Evolutionary conservation across 1,140 invertebrate species (phyloP).

Genomic region (Lysiphlebus fabarum): DNA sequence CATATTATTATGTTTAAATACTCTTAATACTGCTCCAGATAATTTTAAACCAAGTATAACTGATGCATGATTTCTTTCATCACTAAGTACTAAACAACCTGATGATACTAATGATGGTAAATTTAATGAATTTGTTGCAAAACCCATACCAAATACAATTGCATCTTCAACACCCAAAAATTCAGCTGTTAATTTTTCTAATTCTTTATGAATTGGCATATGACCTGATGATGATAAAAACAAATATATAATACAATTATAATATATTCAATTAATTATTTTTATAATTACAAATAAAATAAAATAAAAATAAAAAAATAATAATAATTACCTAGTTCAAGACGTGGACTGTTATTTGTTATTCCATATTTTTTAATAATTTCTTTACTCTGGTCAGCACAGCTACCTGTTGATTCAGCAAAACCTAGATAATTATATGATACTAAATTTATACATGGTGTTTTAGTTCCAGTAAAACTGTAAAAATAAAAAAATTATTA

Average conservation of each 20-base stretch:
- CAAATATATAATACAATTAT: too few relatives aligned
- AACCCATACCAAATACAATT: conserved; percentile 97
- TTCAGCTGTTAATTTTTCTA: conserved; percentile 81
- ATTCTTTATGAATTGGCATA: conserved; percentile 70
- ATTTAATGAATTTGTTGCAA: conserved; percentile 95
- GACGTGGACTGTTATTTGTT: conserved; percentile 63
- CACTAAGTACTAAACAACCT: conserved; percentile 87
- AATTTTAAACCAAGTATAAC: conserved; percentile 89
- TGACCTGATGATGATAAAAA: too few relatives aligned
- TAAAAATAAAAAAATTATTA: conserved; percentile 6
- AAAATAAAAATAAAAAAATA: too few relatives aligned
- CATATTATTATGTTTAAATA: conserved; percentile 85
- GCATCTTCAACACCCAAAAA: conserved; percentile 93
- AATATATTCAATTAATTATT: too few relatives aligned
- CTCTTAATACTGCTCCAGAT: conserved; percentile 80
- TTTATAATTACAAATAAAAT: too few relatives aligned
- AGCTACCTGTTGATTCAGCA: conserved; percentile 71
- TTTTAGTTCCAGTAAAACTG: conserved; percentile 75
- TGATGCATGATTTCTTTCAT: conserved; percentile 96
- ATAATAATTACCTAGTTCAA: conserved; percentile 67
- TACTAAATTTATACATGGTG: conserved; percentile 81
- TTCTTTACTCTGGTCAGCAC: conserved; percentile 68
- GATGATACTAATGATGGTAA: conserved; percentile 80
- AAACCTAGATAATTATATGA: conserved; percentile 94
- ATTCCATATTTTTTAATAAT: conserved; percentile 67